Percentiles rank a stretch among this genome's conserved stretches.
These are phyloP conservation scores for Chydorus sphaericus DNA, from an alignment of 2,888 invertebrate species.

Conservation along the genomic window DNA sequence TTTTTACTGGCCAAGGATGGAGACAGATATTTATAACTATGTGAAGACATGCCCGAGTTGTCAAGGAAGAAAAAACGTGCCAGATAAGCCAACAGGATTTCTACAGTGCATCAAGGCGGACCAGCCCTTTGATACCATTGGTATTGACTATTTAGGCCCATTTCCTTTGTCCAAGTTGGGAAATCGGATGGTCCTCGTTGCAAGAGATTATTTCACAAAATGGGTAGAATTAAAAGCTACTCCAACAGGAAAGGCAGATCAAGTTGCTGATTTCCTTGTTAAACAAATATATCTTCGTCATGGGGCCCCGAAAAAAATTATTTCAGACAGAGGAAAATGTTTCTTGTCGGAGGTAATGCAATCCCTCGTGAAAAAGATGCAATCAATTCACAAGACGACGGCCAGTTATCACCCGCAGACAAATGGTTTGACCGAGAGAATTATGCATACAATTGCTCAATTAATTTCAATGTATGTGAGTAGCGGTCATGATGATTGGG, in stretches of 20 bases:
- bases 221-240: conserved; percentile 20
- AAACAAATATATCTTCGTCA: neutral
- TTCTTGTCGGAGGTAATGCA: conserved; percentile 13
- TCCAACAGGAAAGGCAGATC: conserved; percentile 18
- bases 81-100: conserved; percentile 5
- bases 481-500: conserved; percentile 12
- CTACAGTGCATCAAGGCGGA: conserved; percentile 8
- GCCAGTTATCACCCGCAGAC: conserved; percentile 18
- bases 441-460: conserved; percentile 10
- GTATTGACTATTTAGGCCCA: conserved; percentile 20
- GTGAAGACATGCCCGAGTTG: conserved; percentile 17
- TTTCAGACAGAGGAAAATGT: conserved; percentile 5
- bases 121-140: conserved; percentile 20
- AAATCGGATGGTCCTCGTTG: conserved; percentile 18
- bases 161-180: conserved; percentile 15
- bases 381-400: conserved; percentile 16
- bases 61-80: conserved; percentile 14
- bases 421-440: conserved; percentile 15
- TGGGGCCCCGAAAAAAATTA: conserved; percentile 4
- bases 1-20: conserved; percentile 18
- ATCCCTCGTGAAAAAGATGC: neutral
- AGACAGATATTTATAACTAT: conserved; percentile 15
- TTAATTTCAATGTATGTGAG: conserved; percentile 2
- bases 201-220: conserved; percentile 19
- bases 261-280: conserved; percentile 15